phyloP scores from a whole-genome alignment of 2,113 vertebrate species.

The Fulmarus glacialis region DNA sequence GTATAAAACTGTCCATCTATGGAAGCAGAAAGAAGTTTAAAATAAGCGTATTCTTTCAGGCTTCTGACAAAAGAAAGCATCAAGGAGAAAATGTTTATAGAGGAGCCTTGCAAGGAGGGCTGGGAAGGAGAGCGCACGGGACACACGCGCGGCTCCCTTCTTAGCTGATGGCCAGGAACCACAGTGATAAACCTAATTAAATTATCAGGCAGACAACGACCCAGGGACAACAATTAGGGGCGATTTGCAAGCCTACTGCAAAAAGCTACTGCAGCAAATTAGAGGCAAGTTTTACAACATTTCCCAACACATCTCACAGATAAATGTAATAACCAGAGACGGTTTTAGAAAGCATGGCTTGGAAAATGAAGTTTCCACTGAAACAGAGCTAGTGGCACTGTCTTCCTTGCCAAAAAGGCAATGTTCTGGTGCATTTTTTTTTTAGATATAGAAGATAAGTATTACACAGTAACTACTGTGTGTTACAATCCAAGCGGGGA shows the following conservation, averaged over 20 bases:
- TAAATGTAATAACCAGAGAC: not conserved
- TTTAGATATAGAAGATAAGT: not conserved
- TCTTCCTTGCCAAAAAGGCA: not conserved
- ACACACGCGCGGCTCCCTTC: not conserved
- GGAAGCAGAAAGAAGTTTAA: not conserved
- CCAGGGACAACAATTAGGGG: not conserved
- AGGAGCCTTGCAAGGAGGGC: not conserved
- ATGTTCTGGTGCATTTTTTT: not conserved
- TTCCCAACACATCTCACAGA: not conserved
- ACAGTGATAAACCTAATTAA: not conserved
- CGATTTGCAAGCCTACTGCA: not conserved
- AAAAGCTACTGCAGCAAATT: not conserved
- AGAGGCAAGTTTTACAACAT: not conserved
- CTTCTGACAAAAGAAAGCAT: not conserved
- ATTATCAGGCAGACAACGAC: not conserved
- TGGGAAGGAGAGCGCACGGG: not conserved
- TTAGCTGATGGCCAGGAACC: not conserved
- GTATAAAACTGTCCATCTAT: not conserved
- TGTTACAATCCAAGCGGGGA: not conserved
- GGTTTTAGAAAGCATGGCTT: not conserved
- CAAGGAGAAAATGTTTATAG: not conserved
- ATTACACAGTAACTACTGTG: not conserved
- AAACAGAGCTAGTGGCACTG: not conserved
- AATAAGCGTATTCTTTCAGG: not conserved
- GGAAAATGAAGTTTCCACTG: not conserved